Conservation (phyloP, 2,888 invertebrate species). For the Dexiosoma caninum region DNA sequence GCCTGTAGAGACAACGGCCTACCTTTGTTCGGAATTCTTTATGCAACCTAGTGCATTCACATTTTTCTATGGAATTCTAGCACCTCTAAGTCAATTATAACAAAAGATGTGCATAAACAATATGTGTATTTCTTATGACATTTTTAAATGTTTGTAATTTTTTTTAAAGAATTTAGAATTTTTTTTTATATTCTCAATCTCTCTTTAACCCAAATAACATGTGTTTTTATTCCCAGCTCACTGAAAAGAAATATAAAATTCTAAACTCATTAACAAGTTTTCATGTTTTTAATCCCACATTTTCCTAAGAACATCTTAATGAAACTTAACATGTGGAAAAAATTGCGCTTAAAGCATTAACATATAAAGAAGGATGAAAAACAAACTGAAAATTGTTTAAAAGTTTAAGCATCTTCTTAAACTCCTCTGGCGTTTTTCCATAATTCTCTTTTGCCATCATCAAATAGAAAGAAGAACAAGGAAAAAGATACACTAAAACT, state of each 20-base stretch:
- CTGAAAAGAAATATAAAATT: neutral
- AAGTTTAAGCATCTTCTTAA: neutral
- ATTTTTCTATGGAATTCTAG: no score
- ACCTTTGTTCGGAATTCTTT: no score
- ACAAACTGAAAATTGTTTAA: neutral
- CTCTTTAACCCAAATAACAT: neutral
- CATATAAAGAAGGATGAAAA: conserved; percentile 6
- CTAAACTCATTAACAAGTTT: neutral
- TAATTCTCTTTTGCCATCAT: neutral
- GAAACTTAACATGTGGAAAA: neutral
- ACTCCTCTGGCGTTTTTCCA: neutral
- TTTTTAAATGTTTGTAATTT: neutral
- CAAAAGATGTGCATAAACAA: no score
- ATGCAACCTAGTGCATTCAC: no score
- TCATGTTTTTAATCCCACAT: neutral
- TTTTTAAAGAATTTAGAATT: neutral
- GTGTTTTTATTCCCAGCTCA: neutral
- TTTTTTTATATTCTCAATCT: neutral
- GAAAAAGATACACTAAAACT: neutral
- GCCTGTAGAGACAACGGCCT: no score
- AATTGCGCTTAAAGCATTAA: conserved; percentile 14
- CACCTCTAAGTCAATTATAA: no score
- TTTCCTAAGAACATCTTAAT: conserved; percentile 5
- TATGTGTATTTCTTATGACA: no score
- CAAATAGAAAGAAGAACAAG: neutral